These are phyloP conservation scores for Pandemis heparana DNA, from an alignment of 2,888 invertebrate species.

Conservation along the genomic window DNA sequence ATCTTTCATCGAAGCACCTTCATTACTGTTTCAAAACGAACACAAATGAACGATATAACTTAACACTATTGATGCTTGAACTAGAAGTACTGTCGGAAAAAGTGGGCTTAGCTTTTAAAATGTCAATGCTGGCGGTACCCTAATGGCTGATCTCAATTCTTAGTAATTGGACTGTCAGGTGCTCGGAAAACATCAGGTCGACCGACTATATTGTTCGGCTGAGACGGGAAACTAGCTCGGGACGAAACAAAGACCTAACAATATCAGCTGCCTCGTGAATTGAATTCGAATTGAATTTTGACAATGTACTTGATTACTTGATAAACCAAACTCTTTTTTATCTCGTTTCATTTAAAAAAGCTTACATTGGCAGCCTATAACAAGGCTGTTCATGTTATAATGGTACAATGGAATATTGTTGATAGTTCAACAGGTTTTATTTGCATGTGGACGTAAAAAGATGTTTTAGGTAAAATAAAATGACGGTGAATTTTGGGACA, in stretches of 20 bases:
- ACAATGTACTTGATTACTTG: not conserved
- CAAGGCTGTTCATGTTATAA: too few relatives aligned
- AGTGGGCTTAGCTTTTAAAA: not conserved
- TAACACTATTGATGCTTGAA: not conserved
- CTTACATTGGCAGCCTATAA: too few relatives aligned
- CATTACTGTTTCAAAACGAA: not conserved
- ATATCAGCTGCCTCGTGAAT: slow-evolving; percentile 3
- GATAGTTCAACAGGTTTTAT: too few relatives aligned
- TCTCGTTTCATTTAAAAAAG: not conserved
- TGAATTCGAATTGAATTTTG: not conserved
- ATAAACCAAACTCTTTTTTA: not conserved
- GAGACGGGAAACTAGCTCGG: not conserved
- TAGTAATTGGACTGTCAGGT: slow-evolving; percentile 49
- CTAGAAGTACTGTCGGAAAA: not conserved
- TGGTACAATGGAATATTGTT: too few relatives aligned
- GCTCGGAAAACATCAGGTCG: slow-evolving; percentile 27
- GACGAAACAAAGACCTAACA: slow-evolving; percentile 8
- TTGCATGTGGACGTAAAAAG: too few relatives aligned
- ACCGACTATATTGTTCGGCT: not conserved
- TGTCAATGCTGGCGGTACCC: slow-evolving; percentile 19
- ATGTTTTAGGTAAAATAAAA: too few relatives aligned
- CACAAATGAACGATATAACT: not conserved
- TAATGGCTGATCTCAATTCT: slow-evolving; percentile 12
- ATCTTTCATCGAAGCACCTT: not conserved
- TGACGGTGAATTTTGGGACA: too few relatives aligned